Base-by-base conservation (phyloP, 2,797 vertebrate species). In the Xyrichtys novacula region DNA sequence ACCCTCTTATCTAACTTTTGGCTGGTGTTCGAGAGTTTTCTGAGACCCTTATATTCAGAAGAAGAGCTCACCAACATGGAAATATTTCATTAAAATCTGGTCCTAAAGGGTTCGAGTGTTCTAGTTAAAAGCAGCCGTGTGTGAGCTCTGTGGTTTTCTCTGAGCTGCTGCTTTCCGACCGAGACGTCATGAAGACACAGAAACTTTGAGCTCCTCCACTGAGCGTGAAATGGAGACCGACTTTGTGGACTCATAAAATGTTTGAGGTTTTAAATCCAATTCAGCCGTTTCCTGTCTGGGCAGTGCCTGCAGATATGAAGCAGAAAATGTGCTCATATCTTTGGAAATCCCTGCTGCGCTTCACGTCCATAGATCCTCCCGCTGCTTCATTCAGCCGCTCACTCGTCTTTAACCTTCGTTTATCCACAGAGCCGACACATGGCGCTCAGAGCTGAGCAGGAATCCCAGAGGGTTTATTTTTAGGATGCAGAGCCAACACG, bases 211-310 rank as follows among this genome's bases (percentile, higher is more conserved):
- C 60, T 42, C 44, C 38, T 74, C 56, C 71, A n/a, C 23, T 3
- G 28, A 61, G 50, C 46, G 23, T 70, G 71, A 79, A 70, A 79
- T 65, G 56, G 65, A 70, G 44, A 57, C 39, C 26, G 36, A 71
- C 62, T 66, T 48, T 79, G 66, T 63, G 76, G 71, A 55, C 61
- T 71, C 65, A 17, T 74, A 70, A 79, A 70, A 71, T 53, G 61
- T 71, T 71, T 74, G 76, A 62, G 71, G 57, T 75, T 62, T 74
- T 59, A 75, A 71, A 71, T 75, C 76, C 62, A 71, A 71, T 68
- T 66, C 6, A 2, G 7, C 40, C 11, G 2, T 62, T 54, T 74
- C 62, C 31, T 34, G 57, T 9, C 39, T 0, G 14, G 70, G 36
- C 38, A 40, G 54, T 7, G 11, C 65, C 57, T 15, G 3, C 50